Evolutionary conservation across 2,888 invertebrate species (phyloP), one percentile per base, ranked within the genome.

Genomic region (Epicampocera succincta): DNA sequence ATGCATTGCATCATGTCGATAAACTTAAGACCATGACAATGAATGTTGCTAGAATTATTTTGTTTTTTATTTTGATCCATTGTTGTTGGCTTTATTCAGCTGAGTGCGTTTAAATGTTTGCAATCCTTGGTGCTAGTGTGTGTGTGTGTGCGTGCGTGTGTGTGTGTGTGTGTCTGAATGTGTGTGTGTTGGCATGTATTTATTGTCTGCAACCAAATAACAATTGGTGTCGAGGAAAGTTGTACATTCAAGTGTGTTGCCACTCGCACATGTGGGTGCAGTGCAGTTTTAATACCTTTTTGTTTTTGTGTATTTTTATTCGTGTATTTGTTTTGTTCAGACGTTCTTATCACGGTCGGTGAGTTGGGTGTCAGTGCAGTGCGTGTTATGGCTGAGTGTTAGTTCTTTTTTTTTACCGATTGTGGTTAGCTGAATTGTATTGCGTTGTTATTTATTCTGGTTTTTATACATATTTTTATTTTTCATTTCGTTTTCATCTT

Each of bases 1-100:
- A 44, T 56, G 52, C 25, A 74, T 56, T 65, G 75, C 65, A 58
- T 44, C 58, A 61, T 71, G 71, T 76, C 75, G 75, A 80, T 80
- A 80, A 76, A 80, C 75, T 76, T 80, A 66, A 76, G 80, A 54
- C 76, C 80, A 61, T 80, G 80, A 76, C 76, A 80, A 60, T 80
- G 75, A 80, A 66, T 80, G 60, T 54, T 69, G 61, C 40, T 42
- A 17, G 58, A 58, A 60, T 38, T 48, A 73, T 66, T 60, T 33
- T 61, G 58, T 50, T 66, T 12, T 71, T 44, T 42, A 13, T 60
- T 60, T 42, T 68, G 40, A 33, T 25, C 25, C 33, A 46, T 25
- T 74, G 12, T 25, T 29, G 29, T 40, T 58, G 9, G 1, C 58
- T 25, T 42, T 54, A 38, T 68, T 42, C 4, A 50, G 42, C 56